Percentiles rank a stretch among this genome's conserved stretches.
These are phyloP conservation scores for Cosmia pyralina DNA, from an alignment of 2,888 invertebrate species.

Conservation along the genomic window DNA sequence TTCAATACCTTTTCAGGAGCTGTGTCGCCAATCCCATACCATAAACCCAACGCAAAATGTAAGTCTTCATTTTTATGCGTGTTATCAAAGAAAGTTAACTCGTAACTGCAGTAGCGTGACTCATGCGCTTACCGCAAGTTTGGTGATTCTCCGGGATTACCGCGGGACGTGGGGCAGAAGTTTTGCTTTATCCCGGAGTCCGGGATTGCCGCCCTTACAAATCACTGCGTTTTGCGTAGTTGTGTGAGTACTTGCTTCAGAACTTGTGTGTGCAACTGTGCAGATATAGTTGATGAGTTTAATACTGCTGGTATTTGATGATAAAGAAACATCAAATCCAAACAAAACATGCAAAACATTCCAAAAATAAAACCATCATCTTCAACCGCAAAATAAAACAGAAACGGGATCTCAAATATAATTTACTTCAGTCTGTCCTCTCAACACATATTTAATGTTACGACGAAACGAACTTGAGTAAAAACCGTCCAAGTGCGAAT, in stretches of 20 bases:
- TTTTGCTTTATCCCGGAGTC: constrained; percentile 51
- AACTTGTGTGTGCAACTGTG: constrained; percentile 25
- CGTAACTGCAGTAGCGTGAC: constrained; percentile 68
- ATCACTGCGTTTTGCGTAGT: constrained; percentile 51
- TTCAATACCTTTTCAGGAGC: background rate
- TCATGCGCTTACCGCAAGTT: constrained; percentile 66
- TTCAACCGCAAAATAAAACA: constrained; percentile 40
- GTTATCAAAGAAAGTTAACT: constrained; percentile 71
- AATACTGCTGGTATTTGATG: background rate
- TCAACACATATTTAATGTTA: constrained; percentile 63
- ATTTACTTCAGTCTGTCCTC: constrained; percentile 49
- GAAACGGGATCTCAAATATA: constrained; percentile 45
- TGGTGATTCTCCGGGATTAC: constrained; percentile 65
- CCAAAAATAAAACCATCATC: constrained; percentile 27
- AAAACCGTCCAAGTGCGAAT: constrained; percentile 49
- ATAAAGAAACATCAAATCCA: background rate
- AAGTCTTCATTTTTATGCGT: constrained; percentile 66
- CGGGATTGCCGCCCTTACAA: constrained; percentile 41
- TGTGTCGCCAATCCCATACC: constrained; percentile 13
- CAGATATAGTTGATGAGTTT: constrained; percentile 27
- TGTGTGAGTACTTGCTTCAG: constrained; percentile 45
- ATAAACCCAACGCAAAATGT: constrained; percentile 18
- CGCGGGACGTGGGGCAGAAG: constrained; percentile 48
- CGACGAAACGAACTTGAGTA: constrained; percentile 52
- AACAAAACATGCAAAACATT: background rate